Evolutionary conservation across 1,140 invertebrate genomes (phyloP).

Genomic region (Heliconius hewitsoni): DNA sequence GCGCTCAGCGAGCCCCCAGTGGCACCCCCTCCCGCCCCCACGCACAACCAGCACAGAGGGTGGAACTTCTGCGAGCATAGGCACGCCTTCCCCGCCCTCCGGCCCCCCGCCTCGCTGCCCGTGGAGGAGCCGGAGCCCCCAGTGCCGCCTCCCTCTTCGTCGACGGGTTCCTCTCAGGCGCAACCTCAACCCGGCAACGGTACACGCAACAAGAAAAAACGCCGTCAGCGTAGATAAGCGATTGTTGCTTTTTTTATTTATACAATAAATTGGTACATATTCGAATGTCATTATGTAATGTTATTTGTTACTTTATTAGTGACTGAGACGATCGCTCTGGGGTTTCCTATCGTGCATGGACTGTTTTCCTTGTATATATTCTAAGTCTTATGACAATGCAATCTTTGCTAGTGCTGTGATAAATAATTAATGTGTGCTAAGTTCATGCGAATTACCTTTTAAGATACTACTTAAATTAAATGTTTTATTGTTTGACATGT

Average conservation of each 20-base stretch:
- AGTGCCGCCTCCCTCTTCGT: constrained; percentile 33
- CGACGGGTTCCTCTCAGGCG: constrained; percentile 44
- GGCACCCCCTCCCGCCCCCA: constrained; percentile 21
- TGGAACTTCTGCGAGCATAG: constrained; percentile 3
- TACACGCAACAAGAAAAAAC: constrained; percentile 57
- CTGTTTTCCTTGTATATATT: constrained; percentile 53
- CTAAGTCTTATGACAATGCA: constrained; percentile 56
- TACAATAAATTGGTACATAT: constrained; percentile 17
- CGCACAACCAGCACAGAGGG: not conserved
- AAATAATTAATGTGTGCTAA: constrained; percentile 50
- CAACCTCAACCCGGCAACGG: constrained; percentile 44
- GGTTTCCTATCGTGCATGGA: constrained; percentile 45
- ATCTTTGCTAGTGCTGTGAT: constrained; percentile 75
- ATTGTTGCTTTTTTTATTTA: constrained; percentile 32
- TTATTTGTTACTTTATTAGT: constrained; percentile 52
- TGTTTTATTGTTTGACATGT: constrained; percentile 43
- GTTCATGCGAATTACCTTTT: constrained; percentile 44
- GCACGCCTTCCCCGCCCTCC: not conserved
- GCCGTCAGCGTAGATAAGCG: constrained; percentile 53
- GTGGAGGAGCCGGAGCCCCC: constrained; percentile 22
- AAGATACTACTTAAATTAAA: constrained; percentile 46
- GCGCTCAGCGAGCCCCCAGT: constrained; percentile 43
- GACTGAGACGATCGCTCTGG: constrained; percentile 54
- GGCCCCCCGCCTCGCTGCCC: not conserved
- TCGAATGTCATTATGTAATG: constrained; percentile 28